Evolutionary conservation across 1,140 invertebrate genomes (phyloP), one percentile per base, ranked within the genome.

Genomic region (Neodiprion lecontei): DNA sequence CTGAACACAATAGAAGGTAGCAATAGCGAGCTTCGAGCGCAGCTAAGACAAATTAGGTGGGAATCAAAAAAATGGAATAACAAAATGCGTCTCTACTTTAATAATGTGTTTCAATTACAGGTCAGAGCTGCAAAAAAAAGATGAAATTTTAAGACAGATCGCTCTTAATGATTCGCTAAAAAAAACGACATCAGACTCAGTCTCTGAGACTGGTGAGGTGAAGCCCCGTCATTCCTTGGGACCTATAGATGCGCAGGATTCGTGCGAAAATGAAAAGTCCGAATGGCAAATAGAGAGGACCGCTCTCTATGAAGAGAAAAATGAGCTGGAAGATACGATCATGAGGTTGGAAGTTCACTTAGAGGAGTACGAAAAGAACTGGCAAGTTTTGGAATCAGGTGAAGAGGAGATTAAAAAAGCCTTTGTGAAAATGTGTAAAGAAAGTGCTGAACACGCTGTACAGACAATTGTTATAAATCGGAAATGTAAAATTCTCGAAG

Each of bases 1-100:
- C 80, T 94, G 1, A 91, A 92, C 83, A 89, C 90, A 73, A 76
- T 91, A 8, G 88, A 92, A 82, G 92, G 92, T 7, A 89, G 88
- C 48, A 92, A 92, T 82, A 79, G 86, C 3, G 89, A 90, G 77
- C 81, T 93, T 7, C 80, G 91, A 72, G 88, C 90, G 68, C 91
- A 92, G 75, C 75, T 91, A 40, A 85, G 87, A 66, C 78, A 83
- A 65, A 72, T 88, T 21, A 87, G 89, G 89, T 90, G 84, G 50
- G 71, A 48, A 67, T 68, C 75, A 50, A 10, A 69, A 21, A 67
- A 0, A 70, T 72, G 47, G 9, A 10, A 28, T 9, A 47, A 61
- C 12, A 48, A 74, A 11, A 17, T 8, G 14, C 14, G 65, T 66
- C 48, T 68, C 70, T 77, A 17, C 61, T 28, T 70, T 74, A 69